phyloP scores from a whole-genome alignment of 2,888 invertebrate genomes.

The Antheraea yamamai region DNA sequence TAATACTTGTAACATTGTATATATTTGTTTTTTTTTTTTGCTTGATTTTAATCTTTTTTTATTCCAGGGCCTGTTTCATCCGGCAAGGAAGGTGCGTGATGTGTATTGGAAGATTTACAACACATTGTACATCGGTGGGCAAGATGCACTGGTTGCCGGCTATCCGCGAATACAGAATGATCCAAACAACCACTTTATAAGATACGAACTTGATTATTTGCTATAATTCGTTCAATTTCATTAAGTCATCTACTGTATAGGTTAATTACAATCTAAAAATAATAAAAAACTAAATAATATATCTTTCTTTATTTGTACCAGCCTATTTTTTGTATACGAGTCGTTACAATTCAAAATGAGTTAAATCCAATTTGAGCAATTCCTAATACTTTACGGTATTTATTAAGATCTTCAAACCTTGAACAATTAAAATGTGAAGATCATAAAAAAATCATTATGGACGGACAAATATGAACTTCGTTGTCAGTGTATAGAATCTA shows the following conservation, averaged over 20 bases:
- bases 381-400: too few relatives aligned
- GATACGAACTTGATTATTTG: slow-evolving; percentile 97
- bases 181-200: slow-evolving; percentile 94
- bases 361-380: too few relatives aligned
- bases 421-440: too few relatives aligned
- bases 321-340: not conserved
- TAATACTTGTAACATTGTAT: too few relatives aligned
- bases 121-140: slow-evolving; percentile 98
- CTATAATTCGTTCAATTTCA: slow-evolving; percentile 74
- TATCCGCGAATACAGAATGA: slow-evolving; percentile 98
- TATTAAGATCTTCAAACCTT: too few relatives aligned
- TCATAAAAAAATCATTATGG: too few relatives aligned
- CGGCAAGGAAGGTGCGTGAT: slow-evolving; percentile 98
- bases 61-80: slow-evolving; percentile 97
- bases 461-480: too few relatives aligned
- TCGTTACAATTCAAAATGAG: too few relatives aligned
- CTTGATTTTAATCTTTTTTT: slow-evolving; percentile 16
- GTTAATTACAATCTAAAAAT: slow-evolving; percentile 16
- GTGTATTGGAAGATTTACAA: slow-evolving; percentile 99
- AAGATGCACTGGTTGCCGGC: slow-evolving; percentile 98
- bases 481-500: too few relatives aligned
- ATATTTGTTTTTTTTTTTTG: not conserved
- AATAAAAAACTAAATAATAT: slow-evolving; percentile 1
- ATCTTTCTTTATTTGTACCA: not conserved
- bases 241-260: slow-evolving; percentile 18